Conservation (phyloP, 2,888 invertebrate genomes). For the Operophtera brumata region DNA sequence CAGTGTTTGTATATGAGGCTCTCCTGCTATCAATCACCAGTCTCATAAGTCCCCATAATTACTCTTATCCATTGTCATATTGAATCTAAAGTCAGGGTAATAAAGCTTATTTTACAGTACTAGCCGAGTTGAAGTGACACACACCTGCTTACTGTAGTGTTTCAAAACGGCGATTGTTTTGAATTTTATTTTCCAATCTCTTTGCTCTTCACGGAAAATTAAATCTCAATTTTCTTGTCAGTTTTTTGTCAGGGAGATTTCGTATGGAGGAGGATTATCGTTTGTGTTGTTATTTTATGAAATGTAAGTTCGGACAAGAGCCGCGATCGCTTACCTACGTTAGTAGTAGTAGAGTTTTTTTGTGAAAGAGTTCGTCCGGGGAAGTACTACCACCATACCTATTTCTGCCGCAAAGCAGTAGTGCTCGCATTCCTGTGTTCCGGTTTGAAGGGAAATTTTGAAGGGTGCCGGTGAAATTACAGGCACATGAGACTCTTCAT, state of each 20-base stretch:
- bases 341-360: too few relatives aligned
- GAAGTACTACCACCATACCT: too few relatives aligned
- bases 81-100: not conserved
- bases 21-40: too few relatives aligned
- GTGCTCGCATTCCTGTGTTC: too few relatives aligned
- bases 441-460: too few relatives aligned
- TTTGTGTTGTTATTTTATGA: slow-evolving; percentile 36
- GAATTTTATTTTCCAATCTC: slow-evolving; percentile 44
- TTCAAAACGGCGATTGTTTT: slow-evolving; percentile 68
- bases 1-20: too few relatives aligned
- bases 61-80: not conserved
- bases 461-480: too few relatives aligned
- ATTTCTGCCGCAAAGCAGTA: too few relatives aligned
- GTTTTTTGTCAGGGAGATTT: slow-evolving; percentile 44
- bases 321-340: too few relatives aligned
- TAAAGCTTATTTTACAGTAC: not conserved
- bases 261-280: slow-evolving; percentile 40
- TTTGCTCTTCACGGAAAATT: slow-evolving; percentile 42
- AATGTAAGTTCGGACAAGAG: slow-evolving; percentile 11
- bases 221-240: slow-evolving; percentile 46
- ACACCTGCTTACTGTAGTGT: slow-evolving; percentile 41
- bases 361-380: too few relatives aligned
- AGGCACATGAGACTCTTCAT: too few relatives aligned
- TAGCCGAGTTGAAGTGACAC: not conserved
- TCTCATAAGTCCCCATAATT: too few relatives aligned